Base-by-base conservation (phyloP, 2,113 vertebrate genomes). In the Amphilophus citrinellus region DNA sequence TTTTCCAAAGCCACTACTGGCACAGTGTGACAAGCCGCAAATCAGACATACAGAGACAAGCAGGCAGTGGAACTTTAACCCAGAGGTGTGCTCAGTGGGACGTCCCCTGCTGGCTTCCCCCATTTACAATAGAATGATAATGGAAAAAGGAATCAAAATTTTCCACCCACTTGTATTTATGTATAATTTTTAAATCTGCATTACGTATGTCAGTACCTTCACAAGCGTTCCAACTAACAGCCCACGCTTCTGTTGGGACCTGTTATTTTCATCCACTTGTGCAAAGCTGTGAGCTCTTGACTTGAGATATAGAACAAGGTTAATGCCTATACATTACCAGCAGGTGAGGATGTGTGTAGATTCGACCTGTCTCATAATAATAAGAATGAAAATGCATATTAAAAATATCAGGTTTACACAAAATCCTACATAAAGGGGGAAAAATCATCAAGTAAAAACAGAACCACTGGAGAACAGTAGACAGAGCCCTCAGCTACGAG, bases 51-150 rank as follows among this genome's bases (percentile, higher is more conserved):
- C 44, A 53, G 68, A 73, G 68, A 73, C 44, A 13, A n/a, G 68
- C 68, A 53, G 17, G 24, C 50, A 44, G 30, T 17, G 20, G 53
- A 56, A 66, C 35, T 4, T 15, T 30, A 17, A 56, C 42, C 9
- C 61, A 20, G 15, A 10, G 24, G 37, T 53, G 76, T 14, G 44
- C 22, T 22, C 24, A 4, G 14, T 0, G 83, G 83, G 89, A 84
- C 81, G 1, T 62, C 86, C 86, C 86, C 86, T 11, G 44, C 5
- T 61, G 30, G 10, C 32, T 83, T 62, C 86, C 86, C 82, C 86
- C 9, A 44, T 1, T 80, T 10, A 47, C 10, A 63, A 42, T 20
- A 83, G 20, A 58, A 11, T 20, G 5, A 6, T 65, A 75, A 76
- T 53, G 65, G 77, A 82, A 83, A 61, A 58, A 76, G 44, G 35